Base-by-base conservation (phyloP, 1,140 invertebrate genomes). In the Monomorium pharaonis region DNA sequence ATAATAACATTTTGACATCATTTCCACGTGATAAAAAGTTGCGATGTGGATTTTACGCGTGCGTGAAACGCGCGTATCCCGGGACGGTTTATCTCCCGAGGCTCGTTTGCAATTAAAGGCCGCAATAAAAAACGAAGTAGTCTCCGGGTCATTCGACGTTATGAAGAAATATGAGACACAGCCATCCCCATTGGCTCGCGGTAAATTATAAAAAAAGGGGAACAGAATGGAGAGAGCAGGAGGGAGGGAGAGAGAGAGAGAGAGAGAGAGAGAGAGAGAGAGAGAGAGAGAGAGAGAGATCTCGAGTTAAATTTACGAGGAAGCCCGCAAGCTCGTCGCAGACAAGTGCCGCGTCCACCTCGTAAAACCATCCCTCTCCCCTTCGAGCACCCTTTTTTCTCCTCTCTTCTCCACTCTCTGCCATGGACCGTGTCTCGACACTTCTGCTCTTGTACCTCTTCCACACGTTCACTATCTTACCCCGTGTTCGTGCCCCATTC, bases 331-430 rank as follows among this genome's bases (percentile, higher is more conserved):
- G 87, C 87, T 89, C 74, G 85, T 86, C 81, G 84, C 60, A 47
- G 88, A 89, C 87, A 89, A 89, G 88, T 89, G 88, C 84, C 87
- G 77, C 85, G 88, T 89, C 85, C 88, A 89, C 87, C 85, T 89
- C 88, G 87, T 86, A 89, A 89, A 89, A 89, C 84, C 63, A 67
- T 81, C 65, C 77, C 65, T 70, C 37, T 51, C 58, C 83, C 7
- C 47, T 30, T 16, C 2, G 14, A 42, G 10, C 49, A n/a, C 30
- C 7, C 14, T 30, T 74, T 58, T 47, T 44, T 54, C 18, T 3
- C 72, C 42, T 58, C 47, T 65, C 60, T 37, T 51, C 33, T 67
- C 14, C 63, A 54, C 16, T 47, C 51, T 72, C 37, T 56, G 67
- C 51, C 18, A 14, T 27, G 42, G 42, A 27, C 16, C 51, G n/a